These are phyloP conservation scores for Protobothrops flavoviridis DNA, from an alignment of 2,113 vertebrate species.

Conservation along the genomic window DNA sequence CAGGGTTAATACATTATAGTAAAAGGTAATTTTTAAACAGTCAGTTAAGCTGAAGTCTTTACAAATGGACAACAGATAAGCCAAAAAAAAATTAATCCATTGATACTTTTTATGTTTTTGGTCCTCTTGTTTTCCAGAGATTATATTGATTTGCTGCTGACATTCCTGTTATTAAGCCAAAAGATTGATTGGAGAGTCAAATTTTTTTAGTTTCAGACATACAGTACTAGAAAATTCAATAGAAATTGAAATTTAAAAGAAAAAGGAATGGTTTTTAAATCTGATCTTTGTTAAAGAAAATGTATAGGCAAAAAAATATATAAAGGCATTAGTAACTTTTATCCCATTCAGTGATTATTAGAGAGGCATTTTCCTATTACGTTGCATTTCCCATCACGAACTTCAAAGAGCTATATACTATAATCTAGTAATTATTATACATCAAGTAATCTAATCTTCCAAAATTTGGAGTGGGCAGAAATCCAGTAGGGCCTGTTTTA, in stretches of 20 bases:
- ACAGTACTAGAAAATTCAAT: neutral
- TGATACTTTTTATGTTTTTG: constrained; percentile 20
- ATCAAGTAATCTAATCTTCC: too few species aligned
- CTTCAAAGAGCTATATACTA: too few species aligned
- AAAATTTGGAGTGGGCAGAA: too few species aligned
- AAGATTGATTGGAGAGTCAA: constrained; percentile 7
- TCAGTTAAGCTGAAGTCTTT: neutral
- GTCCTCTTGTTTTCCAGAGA: constrained; percentile 3
- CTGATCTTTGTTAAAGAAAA: neutral
- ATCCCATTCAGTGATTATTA: neutral
- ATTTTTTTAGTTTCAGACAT: constrained; percentile 17
- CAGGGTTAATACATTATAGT: neutral
- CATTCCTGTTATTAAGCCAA: constrained; percentile 7
- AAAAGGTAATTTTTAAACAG: neutral
- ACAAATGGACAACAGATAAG: too few species aligned
- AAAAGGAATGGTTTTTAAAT: neutral
- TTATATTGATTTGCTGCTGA: constrained; percentile 7
- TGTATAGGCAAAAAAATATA: neutral
- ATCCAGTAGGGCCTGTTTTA: too few species aligned
- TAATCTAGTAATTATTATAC: too few species aligned
- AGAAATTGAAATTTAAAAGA: neutral
- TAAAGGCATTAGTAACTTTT: neutral
- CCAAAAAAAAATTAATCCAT: neutral
- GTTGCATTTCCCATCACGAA: neutral
- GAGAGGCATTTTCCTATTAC: neutral